These are phyloP conservation scores for Spheniscus mendiculus DNA, from an alignment of 2,113 vertebrate species.

Conservation along the genomic window DNA sequence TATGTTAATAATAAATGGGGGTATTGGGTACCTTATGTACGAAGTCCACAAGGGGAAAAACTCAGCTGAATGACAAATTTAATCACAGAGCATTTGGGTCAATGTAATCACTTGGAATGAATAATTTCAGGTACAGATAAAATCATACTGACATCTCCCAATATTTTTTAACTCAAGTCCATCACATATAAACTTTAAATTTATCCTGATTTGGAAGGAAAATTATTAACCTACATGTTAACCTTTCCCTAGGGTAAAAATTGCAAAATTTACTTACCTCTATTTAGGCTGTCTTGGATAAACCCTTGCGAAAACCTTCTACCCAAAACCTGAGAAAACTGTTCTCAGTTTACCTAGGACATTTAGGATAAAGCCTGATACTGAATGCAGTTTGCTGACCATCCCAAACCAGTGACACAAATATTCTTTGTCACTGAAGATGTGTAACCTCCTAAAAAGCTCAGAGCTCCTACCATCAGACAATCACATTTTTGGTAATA, in stretches of 20 bases:
- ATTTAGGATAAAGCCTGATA: background rate
- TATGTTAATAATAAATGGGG: background rate
- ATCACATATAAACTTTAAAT: background rate
- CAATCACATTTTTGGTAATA: background rate
- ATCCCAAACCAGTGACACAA: background rate
- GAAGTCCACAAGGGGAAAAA: background rate
- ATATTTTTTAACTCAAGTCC: background rate
- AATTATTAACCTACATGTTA: background rate
- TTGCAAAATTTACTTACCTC: background rate
- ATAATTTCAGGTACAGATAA: background rate
- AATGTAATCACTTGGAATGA: background rate
- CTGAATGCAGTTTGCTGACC: background rate
- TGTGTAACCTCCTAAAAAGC: background rate
- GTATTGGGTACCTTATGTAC: too few relatives aligned
- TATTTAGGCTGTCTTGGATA: background rate
- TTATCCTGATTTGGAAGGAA: background rate
- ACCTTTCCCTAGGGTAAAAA: background rate
- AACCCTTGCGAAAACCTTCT: background rate
- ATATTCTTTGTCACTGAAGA: background rate
- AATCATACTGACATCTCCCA: background rate
- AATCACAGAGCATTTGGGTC: background rate
- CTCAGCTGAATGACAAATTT: background rate
- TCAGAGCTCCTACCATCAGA: background rate
- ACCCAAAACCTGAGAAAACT: background rate
- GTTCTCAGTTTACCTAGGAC: background rate